Evolutionary conservation across 2,797 vertebrate species (phyloP).

Genomic region (Adrianichthys oophorus): DNA sequence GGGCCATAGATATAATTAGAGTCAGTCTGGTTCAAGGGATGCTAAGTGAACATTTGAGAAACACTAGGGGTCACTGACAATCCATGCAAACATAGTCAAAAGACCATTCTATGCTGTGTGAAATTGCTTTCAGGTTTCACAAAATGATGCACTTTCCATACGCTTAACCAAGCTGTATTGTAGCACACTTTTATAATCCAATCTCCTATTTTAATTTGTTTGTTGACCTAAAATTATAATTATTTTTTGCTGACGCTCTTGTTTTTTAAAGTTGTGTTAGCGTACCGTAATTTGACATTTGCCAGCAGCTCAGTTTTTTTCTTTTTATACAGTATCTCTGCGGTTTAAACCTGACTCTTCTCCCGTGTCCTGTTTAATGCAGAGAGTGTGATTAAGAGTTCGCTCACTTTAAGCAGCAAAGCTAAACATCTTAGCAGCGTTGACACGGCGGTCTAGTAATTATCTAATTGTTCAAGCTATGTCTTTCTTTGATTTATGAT

Average conservation of each 20-base stretch:
- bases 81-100: slow-evolving; percentile 59
- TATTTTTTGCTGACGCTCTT: slow-evolving; percentile 1
- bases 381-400: slow-evolving; percentile 46
- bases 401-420: slow-evolving; percentile 53
- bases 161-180: slow-evolving; percentile 9
- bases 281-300: background rate
- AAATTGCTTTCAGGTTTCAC: slow-evolving; percentile 31
- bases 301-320: slow-evolving; percentile 6
- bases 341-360: slow-evolving; percentile 14
- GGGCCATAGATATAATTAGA: slow-evolving; percentile 72
- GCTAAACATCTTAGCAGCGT: slow-evolving; percentile 77
- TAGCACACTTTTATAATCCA: background rate
- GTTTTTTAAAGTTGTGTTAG: slow-evolving; percentile 18
- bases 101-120: slow-evolving; percentile 26
- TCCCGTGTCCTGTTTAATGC: slow-evolving; percentile 43
- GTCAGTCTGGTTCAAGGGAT: slow-evolving; percentile 54
- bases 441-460: slow-evolving; percentile 89
- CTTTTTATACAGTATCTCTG: slow-evolving; percentile 11
- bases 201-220: slow-evolving; percentile 3
- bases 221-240: background rate
- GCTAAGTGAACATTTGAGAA: slow-evolving; percentile 48
- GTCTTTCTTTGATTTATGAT: slow-evolving; percentile 93
- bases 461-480: slow-evolving; percentile 94
- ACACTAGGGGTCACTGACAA: slow-evolving; percentile 81
- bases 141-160: slow-evolving; percentile 8